Base-by-base conservation (phyloP, 2,797 vertebrate species). In the Peromyscus eremicus region DNA sequence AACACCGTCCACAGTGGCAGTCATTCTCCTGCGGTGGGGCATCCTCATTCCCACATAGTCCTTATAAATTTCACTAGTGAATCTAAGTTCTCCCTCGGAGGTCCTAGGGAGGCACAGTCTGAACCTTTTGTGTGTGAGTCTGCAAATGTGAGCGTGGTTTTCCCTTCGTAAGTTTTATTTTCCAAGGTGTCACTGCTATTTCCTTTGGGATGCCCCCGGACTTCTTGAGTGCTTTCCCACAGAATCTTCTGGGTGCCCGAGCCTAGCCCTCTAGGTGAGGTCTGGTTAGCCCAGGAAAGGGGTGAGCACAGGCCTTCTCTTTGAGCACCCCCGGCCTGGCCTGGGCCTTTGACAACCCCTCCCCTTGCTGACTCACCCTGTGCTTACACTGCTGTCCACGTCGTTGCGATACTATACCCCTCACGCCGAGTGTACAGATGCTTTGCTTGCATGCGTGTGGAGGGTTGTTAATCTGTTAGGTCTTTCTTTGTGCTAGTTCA, bases 381-480 rank as follows among this genome's bases (percentile, higher is more conserved):
- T 37, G 43, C 60, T 94, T 73, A 43, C 0, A 1, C 25, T 21
- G 4, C 73, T 57, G 70, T 37, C 52, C 11, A 60, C 0, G 23
- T 9, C 32, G 4, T 70, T 77, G n/a, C 40, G 57, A 86, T 82
- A 55, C 49, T 1, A 0, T 34, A 17, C 93, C 57, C 92, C 46
- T 9, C 11, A 14, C 32, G 60, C 4, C 5, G 40, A 85, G 60
- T 23, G 2, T 14, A 46, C 4, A n/a, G 34, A 16, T 84, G 52
- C 17, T 88, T 96, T 91, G 52, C 91, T 89, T 92, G 83, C 81
- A 43, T 34, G 37, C 62, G 37, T 0, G 6, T 92, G 40, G 34
- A 89, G 49, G 52, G 40, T 79, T 96, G 96, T 95, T 62, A 23
- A 64, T 52, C 89, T 91, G n/a, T 83, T 75, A 85, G 95, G 91